Base-by-base conservation (phyloP, 2,888 invertebrate genomes). In the Cryptophagus acutangulus region DNA sequence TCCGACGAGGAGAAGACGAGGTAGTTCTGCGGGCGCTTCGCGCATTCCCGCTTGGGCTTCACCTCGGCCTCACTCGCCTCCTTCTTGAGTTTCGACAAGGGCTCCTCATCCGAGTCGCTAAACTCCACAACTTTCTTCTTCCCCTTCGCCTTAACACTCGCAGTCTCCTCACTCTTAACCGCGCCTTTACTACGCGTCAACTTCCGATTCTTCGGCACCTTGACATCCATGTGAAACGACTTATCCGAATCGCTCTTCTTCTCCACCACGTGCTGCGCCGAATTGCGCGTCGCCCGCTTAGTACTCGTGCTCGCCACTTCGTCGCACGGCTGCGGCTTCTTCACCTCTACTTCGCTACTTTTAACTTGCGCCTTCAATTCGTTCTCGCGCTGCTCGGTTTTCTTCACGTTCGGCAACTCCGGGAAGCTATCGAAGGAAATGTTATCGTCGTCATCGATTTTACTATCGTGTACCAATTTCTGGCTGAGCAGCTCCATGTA, bases 401-500 rank as follows among this genome's bases (percentile, higher is more conserved):
- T 74, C 39, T 76, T 75, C 1, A 77, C 77, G 57, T 79, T 81
- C 2, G 82, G 81, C 25, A 81, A 64, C 55, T 82, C 82, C 0
- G 81, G 79, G 62, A 79, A 82, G 62, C 81, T 82, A 51, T 78
- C 79, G 15, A 81, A 65, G 0, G 82, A 82, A 8, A 75, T 58
- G 55, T 76, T 77, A 55, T 81, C 81, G 55, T 80, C 81, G 17
- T 79, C 80, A 47, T 78, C 76, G 15, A 76, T 73, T 41, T 76
- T 74, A 35, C 77, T 78, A 16, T 78, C 78, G 49, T 77, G 73
- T 13, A 79, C 77, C 36, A 84, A 68, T 60, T 82, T 82, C 51
- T 81, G 78, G 2, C 82, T 82, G 33, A 85, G 71, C 47, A 84
- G 76, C 57, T 84, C 84, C 80, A 85, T 81, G 51, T 82, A 84